Base-by-base conservation (phyloP, 2,797 vertebrate genomes). In the Myotis myotis region DNA sequence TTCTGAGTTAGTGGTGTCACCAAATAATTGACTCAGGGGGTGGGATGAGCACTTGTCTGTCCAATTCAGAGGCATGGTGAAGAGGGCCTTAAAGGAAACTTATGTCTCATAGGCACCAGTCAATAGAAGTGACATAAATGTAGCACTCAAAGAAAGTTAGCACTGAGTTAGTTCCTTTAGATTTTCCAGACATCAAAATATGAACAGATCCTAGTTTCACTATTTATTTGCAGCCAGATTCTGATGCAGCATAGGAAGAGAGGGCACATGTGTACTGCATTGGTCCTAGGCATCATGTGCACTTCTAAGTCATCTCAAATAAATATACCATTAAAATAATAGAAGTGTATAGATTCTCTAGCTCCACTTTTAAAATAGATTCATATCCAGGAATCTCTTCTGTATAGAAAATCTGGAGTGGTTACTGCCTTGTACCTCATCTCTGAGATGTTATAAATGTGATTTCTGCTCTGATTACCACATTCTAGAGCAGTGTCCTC, bases 281-380 rank as follows among this genome's bases (percentile, higher is more conserved):
- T 87, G 17, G 20, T 28, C 55, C 13, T 81, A 51, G 75, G 23
- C 5, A 92, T 20, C 47, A 49, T 84, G 80, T 91, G 53, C 15
- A 85, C 22, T 6, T 49, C 49, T 71, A 53, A 81, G 22, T 53
- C 80, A 80, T 53, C 41, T 4, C 64, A 90, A 70, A 38, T 79
- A 87, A 96, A 92, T 87, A 68, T 68, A 70, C 41, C 6, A 84
- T 68, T 87, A 89, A 93, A 89, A 95, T 66, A 91, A 55, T 4
- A 72, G n/a, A 89, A 51, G 7, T 60, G 16, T 57, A 3, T 90
- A 49, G 55, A 93, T 83, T 91, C 8, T 17, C 13, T 70, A 66
- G 36, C 17, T 3, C 19, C 28, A 62, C 30, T 95, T 93, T 55
- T 81, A 49, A 95, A 86, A 66, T 10, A 93, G 55, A 72, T 62